Conservation (phyloP, 2,888 invertebrate species). For the Apamea anceps region DNA sequence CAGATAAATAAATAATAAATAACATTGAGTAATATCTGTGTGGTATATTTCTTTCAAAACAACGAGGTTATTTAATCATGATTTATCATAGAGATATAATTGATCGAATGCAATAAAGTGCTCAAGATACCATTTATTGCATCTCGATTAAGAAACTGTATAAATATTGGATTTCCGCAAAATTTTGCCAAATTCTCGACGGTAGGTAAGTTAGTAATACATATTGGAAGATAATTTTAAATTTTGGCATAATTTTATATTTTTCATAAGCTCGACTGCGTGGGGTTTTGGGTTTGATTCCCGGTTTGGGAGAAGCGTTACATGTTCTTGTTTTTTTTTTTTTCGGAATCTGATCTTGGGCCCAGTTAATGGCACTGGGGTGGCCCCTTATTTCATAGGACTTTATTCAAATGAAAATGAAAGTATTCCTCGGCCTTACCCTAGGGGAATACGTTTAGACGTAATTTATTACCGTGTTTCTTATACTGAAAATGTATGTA, state of each 20-base stretch:
- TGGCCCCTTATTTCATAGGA: too few species aligned
- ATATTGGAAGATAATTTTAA: not conserved
- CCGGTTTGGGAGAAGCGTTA: not conserved
- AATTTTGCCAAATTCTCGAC: slow-evolving; percentile 41
- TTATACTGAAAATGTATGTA: not conserved
- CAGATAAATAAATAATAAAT: too few species aligned
- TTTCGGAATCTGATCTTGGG: too few species aligned
- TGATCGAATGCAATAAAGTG: slow-evolving; percentile 61
- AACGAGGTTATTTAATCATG: slow-evolving; percentile 45
- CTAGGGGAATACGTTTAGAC: not conserved
- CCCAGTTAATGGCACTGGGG: not conserved
- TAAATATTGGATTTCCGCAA: slow-evolving; percentile 53
- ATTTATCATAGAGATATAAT: slow-evolving; percentile 56
- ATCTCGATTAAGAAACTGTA: slow-evolving; percentile 56
- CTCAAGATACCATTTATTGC: slow-evolving; percentile 64
- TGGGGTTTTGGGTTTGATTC: not conserved
- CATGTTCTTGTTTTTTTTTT: not conserved
- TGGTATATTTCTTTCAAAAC: slow-evolving; percentile 12
- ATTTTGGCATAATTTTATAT: not conserved
- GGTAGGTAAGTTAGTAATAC: slow-evolving; percentile 55
- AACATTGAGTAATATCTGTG: not conserved
- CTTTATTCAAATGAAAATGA: not conserved
- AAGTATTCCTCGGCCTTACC: not conserved
- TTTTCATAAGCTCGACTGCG: too few species aligned
- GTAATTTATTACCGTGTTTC: not conserved